A percentile compares a stretch with the other conserved stretches of the same genome.
These are phyloP conservation scores for Proisotoma minuta DNA, from an alignment of 2,888 invertebrate species.

Conservation along the genomic window DNA sequence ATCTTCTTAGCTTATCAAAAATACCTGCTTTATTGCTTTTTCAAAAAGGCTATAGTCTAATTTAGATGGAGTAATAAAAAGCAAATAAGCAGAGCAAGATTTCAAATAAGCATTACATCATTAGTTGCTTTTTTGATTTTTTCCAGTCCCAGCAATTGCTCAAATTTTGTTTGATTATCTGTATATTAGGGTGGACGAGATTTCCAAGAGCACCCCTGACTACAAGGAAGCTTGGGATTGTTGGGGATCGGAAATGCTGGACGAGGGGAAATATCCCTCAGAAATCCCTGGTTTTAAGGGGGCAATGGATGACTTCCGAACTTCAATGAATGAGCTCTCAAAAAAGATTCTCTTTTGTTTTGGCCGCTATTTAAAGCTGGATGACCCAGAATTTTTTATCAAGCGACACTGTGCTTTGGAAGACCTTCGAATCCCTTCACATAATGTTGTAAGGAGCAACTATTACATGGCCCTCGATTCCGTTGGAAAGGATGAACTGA, in stretches of 20 bases:
- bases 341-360: conserved; percentile 16
- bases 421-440: conserved; percentile 4
- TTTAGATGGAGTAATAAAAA: too few species aligned
- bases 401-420: conserved; percentile 17
- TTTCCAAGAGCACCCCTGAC: conserved; percentile 9
- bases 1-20: background rate
- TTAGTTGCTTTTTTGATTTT: too few species aligned
- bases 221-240: conserved; percentile 11
- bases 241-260: conserved; percentile 9
- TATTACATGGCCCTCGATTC: conserved; percentile 20
- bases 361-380: conserved; percentile 20
- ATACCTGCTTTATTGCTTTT: too few species aligned
- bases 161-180: too few species aligned
- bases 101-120: too few species aligned
- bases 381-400: conserved; percentile 25
- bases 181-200: background rate
- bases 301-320: conserved; percentile 18
- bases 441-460: conserved; percentile 12
- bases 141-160: too few species aligned
- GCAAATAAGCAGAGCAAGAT: too few species aligned
- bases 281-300: conserved; percentile 20
- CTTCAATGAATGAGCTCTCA: background rate
- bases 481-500: background rate
- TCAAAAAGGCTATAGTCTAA: too few species aligned
- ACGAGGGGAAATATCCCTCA: conserved; percentile 5